These are phyloP conservation scores for Hippocampus barbouri DNA, from an alignment of 2,113 vertebrate genomes.

Conservation along the genomic window DNA sequence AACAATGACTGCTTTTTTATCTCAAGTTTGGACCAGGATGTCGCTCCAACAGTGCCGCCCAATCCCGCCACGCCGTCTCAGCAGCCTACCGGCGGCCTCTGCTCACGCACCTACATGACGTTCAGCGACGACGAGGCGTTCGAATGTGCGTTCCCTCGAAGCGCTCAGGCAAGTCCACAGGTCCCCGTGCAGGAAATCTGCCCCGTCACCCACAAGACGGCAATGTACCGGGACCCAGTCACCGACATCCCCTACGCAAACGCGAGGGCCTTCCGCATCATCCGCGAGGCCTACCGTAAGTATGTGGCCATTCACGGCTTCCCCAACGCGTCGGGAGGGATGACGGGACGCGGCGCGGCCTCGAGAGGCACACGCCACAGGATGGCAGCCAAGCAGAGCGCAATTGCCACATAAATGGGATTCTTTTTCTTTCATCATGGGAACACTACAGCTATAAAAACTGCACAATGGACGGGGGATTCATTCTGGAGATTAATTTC, in stretches of 20 bases:
- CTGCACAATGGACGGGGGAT: neutral
- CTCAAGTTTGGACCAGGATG: slow-evolving; percentile 82
- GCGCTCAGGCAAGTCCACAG: slow-evolving; percentile 50
- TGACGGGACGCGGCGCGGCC: slow-evolving; percentile 51
- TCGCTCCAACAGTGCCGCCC: slow-evolving; percentile 35
- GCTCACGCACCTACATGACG: slow-evolving; percentile 89
- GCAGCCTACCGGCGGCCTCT: slow-evolving; percentile 68
- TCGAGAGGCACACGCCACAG: slow-evolving; percentile 75
- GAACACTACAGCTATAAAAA: neutral
- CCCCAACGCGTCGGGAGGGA: slow-evolving; percentile 73
- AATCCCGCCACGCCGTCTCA: slow-evolving; percentile 49
- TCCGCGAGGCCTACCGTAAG: slow-evolving; percentile 90
- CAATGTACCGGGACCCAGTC: slow-evolving; percentile 88
- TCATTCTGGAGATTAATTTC: neutral
- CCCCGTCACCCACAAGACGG: slow-evolving; percentile 88
- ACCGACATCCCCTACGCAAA: slow-evolving; percentile 93
- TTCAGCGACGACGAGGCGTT: slow-evolving; percentile 90
- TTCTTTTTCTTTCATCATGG: neutral
- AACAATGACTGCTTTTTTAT: neutral
- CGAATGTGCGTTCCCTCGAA: slow-evolving; percentile 73
- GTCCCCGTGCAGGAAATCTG: slow-evolving; percentile 84
- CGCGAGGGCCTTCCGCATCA: slow-evolving; percentile 88
- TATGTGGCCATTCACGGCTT: slow-evolving; percentile 90
- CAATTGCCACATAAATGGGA: slow-evolving; percentile 46
- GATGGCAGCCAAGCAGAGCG: slow-evolving; percentile 78